Base-by-base conservation (phyloP, 30 jellyfish, hydroid and myxozoan genomes). In the Aurelia sp. region DNA sequence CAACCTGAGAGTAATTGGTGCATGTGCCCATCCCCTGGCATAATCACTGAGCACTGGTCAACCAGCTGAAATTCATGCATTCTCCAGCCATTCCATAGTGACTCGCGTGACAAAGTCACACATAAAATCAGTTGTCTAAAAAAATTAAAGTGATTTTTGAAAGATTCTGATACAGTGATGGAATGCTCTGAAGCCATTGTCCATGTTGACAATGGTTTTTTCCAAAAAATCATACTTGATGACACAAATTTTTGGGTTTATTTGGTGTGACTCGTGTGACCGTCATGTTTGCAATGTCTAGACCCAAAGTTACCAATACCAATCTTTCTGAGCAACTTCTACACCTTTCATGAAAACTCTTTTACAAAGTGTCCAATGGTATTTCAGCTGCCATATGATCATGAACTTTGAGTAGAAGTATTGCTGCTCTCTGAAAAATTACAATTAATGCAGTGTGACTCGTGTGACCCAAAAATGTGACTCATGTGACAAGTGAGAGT, bases 51-150 rank as follows among this genome's bases (percentile, higher is more conserved):
- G 2, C 33, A 27, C 33, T 27, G 33, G 8, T 44, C 13, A 44
- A 44, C 1, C 9, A 44, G 15, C 15, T 44, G 55, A 13, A 44
- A 44, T 6, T 44, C 0, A 8, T 44, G 55, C 10, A 44, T 44
- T 13, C 55, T n/a, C n/a, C 82, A 71, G 66, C 66, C 82, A 71
- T 71, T 71, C 82, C 62, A 71, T 71, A 21, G 82, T 71, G 82
- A 71, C 82, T 71, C 82, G 62, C 82, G 82, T 71, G 82, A 71
- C 82, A 21, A 71, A n/a, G 82, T 48, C 82, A 71, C 37, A 13
- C 33, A 8, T 71, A 20, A 2, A 22, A 65, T 23, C 0, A 65
- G 76, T 57, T 65, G 76, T 65, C 11, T 65, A 23, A n/a, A n/a
- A 65, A 65, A 22, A 20, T 65, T 65, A 15, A 5, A 23, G 17